Conservation (phyloP, 2,797 vertebrate genomes). For the Odontamblyopus rebecca region DNA sequence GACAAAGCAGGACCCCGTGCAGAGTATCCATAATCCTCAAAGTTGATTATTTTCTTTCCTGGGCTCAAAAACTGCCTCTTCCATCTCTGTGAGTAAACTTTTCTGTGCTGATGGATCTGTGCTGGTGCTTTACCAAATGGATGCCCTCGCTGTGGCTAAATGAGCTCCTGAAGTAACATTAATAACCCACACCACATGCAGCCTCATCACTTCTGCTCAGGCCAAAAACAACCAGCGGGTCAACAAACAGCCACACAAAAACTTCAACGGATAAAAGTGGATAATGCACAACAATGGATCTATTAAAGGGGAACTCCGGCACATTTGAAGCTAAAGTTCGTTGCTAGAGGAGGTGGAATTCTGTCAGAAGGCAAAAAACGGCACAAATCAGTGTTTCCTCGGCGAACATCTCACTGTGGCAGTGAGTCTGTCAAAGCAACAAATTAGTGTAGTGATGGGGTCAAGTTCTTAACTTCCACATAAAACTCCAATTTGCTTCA, state of each 20-base stretch:
- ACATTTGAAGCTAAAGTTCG: too few species aligned
- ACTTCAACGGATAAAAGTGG: not conserved
- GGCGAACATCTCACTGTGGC: too few species aligned
- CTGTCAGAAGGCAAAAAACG: too few species aligned
- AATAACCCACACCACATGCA: constrained; percentile 12
- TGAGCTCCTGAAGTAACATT: constrained; percentile 28
- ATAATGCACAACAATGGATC: not conserved
- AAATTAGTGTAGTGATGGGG: too few species aligned
- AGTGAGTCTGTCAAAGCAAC: too few species aligned
- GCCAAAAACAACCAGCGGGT: not conserved
- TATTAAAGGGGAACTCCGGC: too few species aligned
- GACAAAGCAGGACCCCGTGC: too few species aligned
- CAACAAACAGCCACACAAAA: not conserved
- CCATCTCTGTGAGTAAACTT: constrained; percentile 9
- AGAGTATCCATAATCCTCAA: not conserved
- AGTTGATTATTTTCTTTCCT: not conserved
- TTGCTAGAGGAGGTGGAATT: too few species aligned
- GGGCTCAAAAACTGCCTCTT: constrained; percentile 1
- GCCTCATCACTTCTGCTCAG: constrained; percentile 7
- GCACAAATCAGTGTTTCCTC: too few species aligned
- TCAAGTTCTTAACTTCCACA: too few species aligned
- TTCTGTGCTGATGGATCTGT: constrained; percentile 7
- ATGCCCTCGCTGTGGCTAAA: constrained; percentile 26
- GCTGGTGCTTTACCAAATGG: constrained; percentile 6
- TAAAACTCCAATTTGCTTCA: too few species aligned